Base-by-base conservation (phyloP, 2,888 invertebrate genomes). In the Anaspis maculata region DNA sequence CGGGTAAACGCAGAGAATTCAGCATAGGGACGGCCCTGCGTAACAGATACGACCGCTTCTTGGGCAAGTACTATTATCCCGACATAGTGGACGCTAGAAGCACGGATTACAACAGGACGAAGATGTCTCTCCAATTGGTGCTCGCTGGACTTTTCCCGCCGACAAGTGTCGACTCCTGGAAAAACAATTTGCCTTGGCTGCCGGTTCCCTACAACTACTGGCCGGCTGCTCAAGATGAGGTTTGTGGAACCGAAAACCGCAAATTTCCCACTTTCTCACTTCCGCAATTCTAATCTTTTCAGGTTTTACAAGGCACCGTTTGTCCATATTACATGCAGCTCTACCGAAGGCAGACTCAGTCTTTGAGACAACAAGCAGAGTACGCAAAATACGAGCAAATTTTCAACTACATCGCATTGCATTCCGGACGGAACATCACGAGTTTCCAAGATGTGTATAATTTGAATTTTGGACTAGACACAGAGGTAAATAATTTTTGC, bases 141-240 rank as follows among this genome's bases (percentile, higher is more conserved):
- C 61, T 83, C 39, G 79, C 83, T 11, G 81, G 79, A 7, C 57
- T 86, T 30, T 83, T 75, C 64, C 77, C 76, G 25, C 79, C 81
- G 1, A 44, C 40, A 31, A 68, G 68, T 6, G 54, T 66, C 13
- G 69, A 73, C 55, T 64, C 69, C 39, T 78, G 77, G 75, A 73
- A 73, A 45, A 46, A 58, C 3, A 38, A 41, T 2, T 57, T 82
- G 36, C 61, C 68, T 39, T 87, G 85, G 86, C 80, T 82, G 48
- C 86, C 86, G 6, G 76, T 84, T 34, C 81, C 83, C 6, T 73
- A 83, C 10, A 76, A 76, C 53, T 79, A 79, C 11, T 68, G 75
- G 46, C 72, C 76, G 1, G 30, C 34, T 10, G 11, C 39, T 27
- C 22, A 46, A 12, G 58, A 57, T 34, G 42, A 34, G 11, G 57